phyloP scores from a whole-genome alignment of 2,113 vertebrate species.

The Zapus hudsonius region DNA sequence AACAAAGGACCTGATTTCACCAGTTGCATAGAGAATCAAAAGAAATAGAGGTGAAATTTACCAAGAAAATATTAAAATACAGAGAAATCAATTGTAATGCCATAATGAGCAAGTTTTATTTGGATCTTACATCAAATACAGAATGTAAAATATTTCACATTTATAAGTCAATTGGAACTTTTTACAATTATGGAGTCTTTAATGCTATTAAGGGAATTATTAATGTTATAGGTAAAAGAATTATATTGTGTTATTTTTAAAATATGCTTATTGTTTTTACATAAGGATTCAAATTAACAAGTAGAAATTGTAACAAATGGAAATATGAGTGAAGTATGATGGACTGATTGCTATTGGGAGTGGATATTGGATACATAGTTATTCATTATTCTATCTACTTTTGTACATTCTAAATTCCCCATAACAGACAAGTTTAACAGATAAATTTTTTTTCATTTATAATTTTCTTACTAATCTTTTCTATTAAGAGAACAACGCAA shows the following conservation, averaged over 20 bases:
- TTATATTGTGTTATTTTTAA: background rate
- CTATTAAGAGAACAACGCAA: background rate
- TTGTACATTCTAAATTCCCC: constrained; percentile 4
- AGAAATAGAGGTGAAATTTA: background rate
- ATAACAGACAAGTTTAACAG: background rate
- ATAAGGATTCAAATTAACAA: background rate
- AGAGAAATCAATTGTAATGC: background rate
- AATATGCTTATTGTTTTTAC: background rate
- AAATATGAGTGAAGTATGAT: background rate
- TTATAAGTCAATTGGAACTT: background rate
- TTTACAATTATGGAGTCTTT: background rate
- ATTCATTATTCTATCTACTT: constrained; percentile 12
- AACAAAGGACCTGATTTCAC: background rate
- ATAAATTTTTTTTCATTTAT: constrained; percentile 27
- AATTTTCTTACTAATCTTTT: constrained; percentile 23
- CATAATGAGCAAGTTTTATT: background rate
- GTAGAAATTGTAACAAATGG: background rate
- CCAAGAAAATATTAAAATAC: background rate
- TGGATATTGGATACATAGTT: background rate
- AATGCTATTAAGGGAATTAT: background rate
- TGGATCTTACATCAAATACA: background rate
- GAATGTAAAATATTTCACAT: background rate
- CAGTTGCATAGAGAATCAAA: background rate
- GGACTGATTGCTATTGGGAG: background rate
- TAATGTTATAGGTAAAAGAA: background rate